Base-by-base conservation (phyloP, 2,797 vertebrate species). In the Micrastur ruficollis region DNA sequence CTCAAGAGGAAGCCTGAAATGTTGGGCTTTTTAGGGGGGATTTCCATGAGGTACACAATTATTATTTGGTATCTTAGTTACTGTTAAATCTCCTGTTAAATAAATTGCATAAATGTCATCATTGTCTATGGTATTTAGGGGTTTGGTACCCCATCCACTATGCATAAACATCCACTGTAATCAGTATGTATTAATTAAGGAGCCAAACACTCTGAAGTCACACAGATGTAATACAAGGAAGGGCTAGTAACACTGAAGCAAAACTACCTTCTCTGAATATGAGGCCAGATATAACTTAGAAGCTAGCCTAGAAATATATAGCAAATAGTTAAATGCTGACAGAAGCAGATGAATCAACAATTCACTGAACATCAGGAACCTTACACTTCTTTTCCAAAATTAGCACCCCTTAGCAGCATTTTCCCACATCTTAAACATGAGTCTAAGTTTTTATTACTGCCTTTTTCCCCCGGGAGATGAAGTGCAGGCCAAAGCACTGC, bases 1-100 rank as follows among this genome's bases (percentile, higher is more conserved):
- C 22, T 53, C 29, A 58, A 59, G 14, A 44, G 32, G 21, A 49
- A 61, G 27, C 17, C 56, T 44, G 38, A n/a, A 59, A 81, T 19
- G 11, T 7, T 38, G 31, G 6, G 12, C 0, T 0, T 18, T 55
- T 21, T 18, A 67, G 1, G 5, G 8, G 15, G 16, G 22, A 29
- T 82, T 92, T 89, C 74, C 6, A 15, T 2, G 3, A 72, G 62
- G 32, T 31, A 59, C 14, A 16, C 6, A 7, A 58, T 75, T 42
- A 79, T 6, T 56, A 56, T 14, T 18, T 59, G 29, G 0, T 59
- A 44, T 19, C 68, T 62, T 9, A 59, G 14, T 59, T 46, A 44
- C 27, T 46, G 31, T 36, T 89, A 49, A 16, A 74, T 38, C 44
- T 68, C 53, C 42, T 53, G 36, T 36, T 36, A 56, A 59, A 62